Base-by-base conservation (phyloP, 2,797 vertebrate genomes). In the Enteromius fasciolatus region DNA sequence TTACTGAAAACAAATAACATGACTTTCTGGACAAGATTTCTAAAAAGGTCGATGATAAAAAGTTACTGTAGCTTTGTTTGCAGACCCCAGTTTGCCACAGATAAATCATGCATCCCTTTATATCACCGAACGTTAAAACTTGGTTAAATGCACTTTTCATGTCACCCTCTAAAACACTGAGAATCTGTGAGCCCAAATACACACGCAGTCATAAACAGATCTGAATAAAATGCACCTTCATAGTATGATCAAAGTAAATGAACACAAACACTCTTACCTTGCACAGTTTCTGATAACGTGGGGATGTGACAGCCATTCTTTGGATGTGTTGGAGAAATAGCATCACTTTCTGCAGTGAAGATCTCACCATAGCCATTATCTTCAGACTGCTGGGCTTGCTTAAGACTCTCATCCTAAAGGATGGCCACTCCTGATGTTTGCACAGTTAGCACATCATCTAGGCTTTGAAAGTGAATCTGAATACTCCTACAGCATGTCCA, bases 311-410 rank as follows among this genome's bases (percentile, higher is more conserved):
- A 87, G 95, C 95, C 94, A 96, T 95, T 88, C 94, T 96, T 90
- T 96, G 95, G 83, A 96, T 93, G 88, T 94, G 94, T 92, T 96
- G 95, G 86, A 96, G 93, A 92, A 96, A 93, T 87, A 96, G 92
- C 90, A 96, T 94, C 95, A 96, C 95, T 95, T 96, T 96, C 93
- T 95, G 95, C 89, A 96, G 93, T 90, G 95, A 96, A 18, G 95
- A 94, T 94, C 95, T 95, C 93, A 96, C 95, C 90, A 96, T 94
- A 90, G 95, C 94, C 95, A 96, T 96, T 94, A 96, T 95, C 93
- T 94, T 95, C 95, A 95, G 94, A 94, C 95, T 95, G 92, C 93
- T 94, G 93, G 94, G 93, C 94, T 95, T 94, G 91, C 94, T 94
- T 92, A 94, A 93, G 94, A 96, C 95, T 95, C 95, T 95, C 95